phyloP scores from a whole-genome alignment of 2,797 vertebrate species.

The Phrynocephalus vlangalii region DNA sequence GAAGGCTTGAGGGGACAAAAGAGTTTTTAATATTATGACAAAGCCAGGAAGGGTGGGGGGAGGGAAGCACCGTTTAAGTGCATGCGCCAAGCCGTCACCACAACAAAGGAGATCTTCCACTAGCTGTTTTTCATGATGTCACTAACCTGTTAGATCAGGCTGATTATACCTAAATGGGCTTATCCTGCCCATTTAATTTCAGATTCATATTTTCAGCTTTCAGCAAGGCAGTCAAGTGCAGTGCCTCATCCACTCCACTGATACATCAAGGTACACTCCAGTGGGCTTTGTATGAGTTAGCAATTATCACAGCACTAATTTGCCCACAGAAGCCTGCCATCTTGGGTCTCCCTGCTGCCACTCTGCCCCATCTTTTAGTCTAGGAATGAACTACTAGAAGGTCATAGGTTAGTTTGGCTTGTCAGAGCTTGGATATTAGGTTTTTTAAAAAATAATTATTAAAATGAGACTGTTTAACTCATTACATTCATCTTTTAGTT shows the following conservation, averaged over 20 bases:
- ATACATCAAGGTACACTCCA: background rate
- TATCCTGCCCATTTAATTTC: background rate
- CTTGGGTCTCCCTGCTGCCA: background rate
- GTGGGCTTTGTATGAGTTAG: background rate
- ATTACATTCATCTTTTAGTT: no score
- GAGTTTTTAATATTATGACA: background rate
- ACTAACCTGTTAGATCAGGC: background rate
- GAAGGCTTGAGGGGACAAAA: background rate
- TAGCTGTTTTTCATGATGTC: background rate
- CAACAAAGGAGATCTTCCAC: constrained; percentile 14
- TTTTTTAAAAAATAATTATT: background rate
- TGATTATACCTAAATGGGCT: background rate
- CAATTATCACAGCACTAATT: constrained; percentile 10
- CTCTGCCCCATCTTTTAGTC: background rate
- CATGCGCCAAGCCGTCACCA: background rate
- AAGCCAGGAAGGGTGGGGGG: background rate
- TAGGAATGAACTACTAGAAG: background rate
- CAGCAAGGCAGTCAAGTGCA: background rate
- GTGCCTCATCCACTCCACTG: background rate
- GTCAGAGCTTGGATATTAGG: no score
- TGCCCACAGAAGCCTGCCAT: background rate
- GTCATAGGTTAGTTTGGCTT: background rate
- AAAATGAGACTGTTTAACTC: no score
- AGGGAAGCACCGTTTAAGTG: background rate
- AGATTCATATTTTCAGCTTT: background rate